Conservation (phyloP, 1,140 invertebrate species). For the Drosophila tristis region DNA sequence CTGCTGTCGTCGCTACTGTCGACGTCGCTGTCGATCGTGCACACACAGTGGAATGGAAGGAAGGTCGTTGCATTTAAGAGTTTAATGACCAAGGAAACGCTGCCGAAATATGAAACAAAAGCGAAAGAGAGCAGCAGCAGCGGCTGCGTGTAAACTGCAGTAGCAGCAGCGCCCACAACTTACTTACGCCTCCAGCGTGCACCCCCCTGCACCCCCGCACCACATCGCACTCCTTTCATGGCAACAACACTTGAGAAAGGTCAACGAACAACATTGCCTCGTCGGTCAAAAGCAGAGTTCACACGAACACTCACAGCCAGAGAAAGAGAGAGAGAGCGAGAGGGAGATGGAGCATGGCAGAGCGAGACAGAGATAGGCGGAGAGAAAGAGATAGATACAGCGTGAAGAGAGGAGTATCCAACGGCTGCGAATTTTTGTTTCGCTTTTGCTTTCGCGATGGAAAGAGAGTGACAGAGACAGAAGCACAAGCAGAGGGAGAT, state of each 20-base stretch:
- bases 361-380: conserved; percentile 15
- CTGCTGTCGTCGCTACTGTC: too few relatives aligned
- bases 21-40: conserved; percentile 60
- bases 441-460: conserved; percentile 78
- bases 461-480: conserved; percentile 47
- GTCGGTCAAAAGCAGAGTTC: conserved; percentile 81
- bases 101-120: conserved; percentile 81
- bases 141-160: conserved; percentile 58
- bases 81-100: conserved; percentile 82
- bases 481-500: conserved; percentile 16
- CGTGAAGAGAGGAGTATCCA: conserved; percentile 37
- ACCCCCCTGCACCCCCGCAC: conserved; percentile 1
- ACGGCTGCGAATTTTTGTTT: conserved; percentile 68
- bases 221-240: conserved; percentile 69
- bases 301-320: conserved; percentile 61
- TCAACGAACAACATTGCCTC: conserved; percentile 81
- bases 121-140: conserved; percentile 45
- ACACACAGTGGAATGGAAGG: conserved; percentile 39
- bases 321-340: conserved; percentile 9
- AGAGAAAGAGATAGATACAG: conserved; percentile 16
- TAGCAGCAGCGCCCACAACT: conserved; percentile 32
- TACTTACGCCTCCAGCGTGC: conserved; percentile 23
- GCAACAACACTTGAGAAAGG: conserved; percentile 78
- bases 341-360: conserved; percentile 5
- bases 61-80: conserved; percentile 82